A percentile compares a stretch with the other conserved stretches of the same genome.
These are phyloP conservation scores for Tangara arthus DNA, from an alignment of 2,797 vertebrate genomes.

Conservation along the genomic window DNA sequence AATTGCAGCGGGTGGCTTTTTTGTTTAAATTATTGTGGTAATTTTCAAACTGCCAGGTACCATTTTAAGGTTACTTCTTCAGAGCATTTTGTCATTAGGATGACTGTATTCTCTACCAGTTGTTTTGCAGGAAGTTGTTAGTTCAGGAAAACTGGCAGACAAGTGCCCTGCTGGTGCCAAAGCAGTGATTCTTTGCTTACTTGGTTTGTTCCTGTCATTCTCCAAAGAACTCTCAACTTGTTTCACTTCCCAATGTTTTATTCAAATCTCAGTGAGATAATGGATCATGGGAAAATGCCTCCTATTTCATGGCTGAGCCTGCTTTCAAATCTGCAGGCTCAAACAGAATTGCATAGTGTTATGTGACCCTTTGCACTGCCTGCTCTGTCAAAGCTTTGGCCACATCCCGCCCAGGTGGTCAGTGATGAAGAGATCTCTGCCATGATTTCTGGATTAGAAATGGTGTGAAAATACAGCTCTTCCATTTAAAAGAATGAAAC, in stretches of 20 bases:
- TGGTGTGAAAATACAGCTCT: not conserved
- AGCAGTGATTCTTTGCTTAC: slow-evolving; percentile 44
- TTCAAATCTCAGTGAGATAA: slow-evolving; percentile 63
- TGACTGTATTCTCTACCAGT: not conserved
- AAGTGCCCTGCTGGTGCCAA: not conserved
- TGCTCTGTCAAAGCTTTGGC: slow-evolving; percentile 37
- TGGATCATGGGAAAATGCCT: slow-evolving; percentile 42
- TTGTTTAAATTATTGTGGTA: not conserved
- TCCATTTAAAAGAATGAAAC: not conserved
- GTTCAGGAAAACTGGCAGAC: not conserved
- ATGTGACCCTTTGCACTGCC: slow-evolving; percentile 50
- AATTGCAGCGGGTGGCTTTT: not conserved
- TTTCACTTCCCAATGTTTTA: slow-evolving; percentile 69
- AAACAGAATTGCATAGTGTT: slow-evolving; percentile 63
- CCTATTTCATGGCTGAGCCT: slow-evolving; percentile 53
- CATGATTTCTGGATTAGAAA: not conserved
- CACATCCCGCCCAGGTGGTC: not conserved
- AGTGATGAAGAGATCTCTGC: not conserved
- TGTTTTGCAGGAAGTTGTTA: not conserved
- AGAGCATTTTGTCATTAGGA: not conserved
- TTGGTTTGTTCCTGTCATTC: slow-evolving; percentile 41
- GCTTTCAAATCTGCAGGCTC: slow-evolving; percentile 68
- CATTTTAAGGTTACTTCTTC: not conserved
- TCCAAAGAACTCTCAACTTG: slow-evolving; percentile 55
- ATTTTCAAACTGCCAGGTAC: not conserved